Percentiles rank a stretch among this genome's conserved stretches.
Conservation (phyloP, 2,888 invertebrate genomes). For the Zaprionus obscuricornis region DNA sequence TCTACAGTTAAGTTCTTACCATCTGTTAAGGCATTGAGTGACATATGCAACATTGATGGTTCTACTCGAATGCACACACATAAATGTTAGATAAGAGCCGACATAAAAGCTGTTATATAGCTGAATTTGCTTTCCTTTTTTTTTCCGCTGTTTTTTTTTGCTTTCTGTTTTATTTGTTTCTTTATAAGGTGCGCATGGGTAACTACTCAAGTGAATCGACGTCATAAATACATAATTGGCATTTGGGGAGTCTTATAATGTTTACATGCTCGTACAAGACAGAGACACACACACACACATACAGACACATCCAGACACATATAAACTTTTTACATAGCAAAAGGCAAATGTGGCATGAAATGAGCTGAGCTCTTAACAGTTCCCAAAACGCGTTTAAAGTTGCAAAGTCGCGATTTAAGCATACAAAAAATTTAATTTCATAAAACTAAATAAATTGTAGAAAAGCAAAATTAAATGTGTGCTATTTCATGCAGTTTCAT, state of each 20-base stretch:
- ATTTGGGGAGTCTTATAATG: conserved; percentile 18
- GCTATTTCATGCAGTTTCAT: conserved; percentile 10
- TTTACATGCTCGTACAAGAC: too few species aligned
- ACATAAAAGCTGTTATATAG: too few species aligned
- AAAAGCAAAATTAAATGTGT: too few species aligned
- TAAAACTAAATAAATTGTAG: too few species aligned
- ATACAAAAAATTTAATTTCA: conserved; percentile 3
- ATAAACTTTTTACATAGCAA: not conserved
- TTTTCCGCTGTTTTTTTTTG: too few species aligned
- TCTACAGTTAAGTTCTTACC: not conserved
- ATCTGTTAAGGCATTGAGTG: conserved; percentile 8
- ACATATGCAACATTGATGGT: conserved; percentile 8
- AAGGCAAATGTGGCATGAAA: conserved; percentile 10
- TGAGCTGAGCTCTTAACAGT: not conserved
- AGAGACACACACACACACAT: not conserved
- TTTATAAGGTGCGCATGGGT: conserved; percentile 36
- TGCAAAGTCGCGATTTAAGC: conserved; percentile 10
- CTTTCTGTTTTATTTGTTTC: conserved; percentile 3
- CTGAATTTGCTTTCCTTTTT: too few species aligned
- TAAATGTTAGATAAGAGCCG: conserved; percentile 18
- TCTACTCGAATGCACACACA: conserved; percentile 25
- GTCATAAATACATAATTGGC: conserved; percentile 59
- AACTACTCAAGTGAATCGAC: conserved; percentile 56
- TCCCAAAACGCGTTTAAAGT: not conserved
- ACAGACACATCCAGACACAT: not conserved